Evolutionary conservation across 30 jellyfish, hydroid and myxozoan species (phyloP), one percentile per base, ranked within the genome.

Genomic region (Haliclystus octoradiatus): DNA sequence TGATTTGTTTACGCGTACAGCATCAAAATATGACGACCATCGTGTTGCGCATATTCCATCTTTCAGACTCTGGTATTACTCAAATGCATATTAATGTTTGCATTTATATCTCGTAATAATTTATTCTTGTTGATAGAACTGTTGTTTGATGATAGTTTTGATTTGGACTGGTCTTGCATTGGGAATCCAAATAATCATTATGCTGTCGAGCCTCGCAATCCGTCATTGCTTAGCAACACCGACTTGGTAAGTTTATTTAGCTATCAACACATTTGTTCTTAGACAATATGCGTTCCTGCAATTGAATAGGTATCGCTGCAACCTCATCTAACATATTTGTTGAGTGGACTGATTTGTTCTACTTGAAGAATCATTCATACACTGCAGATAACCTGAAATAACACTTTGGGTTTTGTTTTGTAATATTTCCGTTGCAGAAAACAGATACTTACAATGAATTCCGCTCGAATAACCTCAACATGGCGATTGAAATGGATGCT

Each of bases 1-100:
- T 60, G 98, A 89, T 60, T 70, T 89, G 77, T 82, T 68, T 26
- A 81, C 92, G 40, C 60, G 95, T 34, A 89, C 94, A 67, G 98
- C 98, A 14, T 89, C 98, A 31, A 89, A 89, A 40, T 89, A 89
- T 72, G 98, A 89, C 62, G 98, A 89, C 73, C 75, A 88, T 64
- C 68, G 80, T 62, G 98, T 89, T 28, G 63, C 82, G 22, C 98
- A 82, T 69, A 79, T 81, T 28, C 98, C 98, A 26, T 78, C 67
- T 22, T 77, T 89, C 35, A 78, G 77, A 70, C 49, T 89, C 28
- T 50, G 81, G 98, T 89, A 65, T 27, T 71, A 28, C 3, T 12
- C 40, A n/a, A 47, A 12, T 47, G 15, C 14, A 47, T 47, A 47
- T 47, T n/a, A 47, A 63, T 3, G 19, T 1, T 2, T 29, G 25